Base-by-base conservation (phyloP, 1,140 invertebrate genomes). In the Archegozetes longisetosus region DNA sequence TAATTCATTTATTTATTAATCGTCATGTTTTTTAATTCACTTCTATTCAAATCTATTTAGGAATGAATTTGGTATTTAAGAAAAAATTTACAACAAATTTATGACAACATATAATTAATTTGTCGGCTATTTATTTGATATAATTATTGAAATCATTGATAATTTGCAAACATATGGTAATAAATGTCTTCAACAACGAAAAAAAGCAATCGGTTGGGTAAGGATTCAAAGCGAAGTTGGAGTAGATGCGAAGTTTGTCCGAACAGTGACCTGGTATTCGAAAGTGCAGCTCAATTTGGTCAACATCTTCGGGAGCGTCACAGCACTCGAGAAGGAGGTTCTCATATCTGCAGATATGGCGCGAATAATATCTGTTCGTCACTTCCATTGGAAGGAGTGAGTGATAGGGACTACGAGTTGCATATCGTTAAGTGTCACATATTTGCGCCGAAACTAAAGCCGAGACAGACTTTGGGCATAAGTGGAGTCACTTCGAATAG, bases 321-420 rank as follows among this genome's bases (percentile, higher is more conserved):
- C 68, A 89, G 86, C 70, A 82, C 83, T 4, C 81, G 82, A 66
- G 88, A 92, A 74, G 88, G 88, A 62, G 87, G 87, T 40, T 88
- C 87, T 4, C 87, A 82, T 72, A 80, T 91, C 12, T 93, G 88
- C 70, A 82, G 82, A 66, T 92, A 92, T 79, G 89, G 88, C 25
- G 81, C 84, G 67, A 91, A 92, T 74, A 81, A 79, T 20, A 84
- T 92, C 12, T 93, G 88, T 70, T 81, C 82, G 27, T 85, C 84
- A 53, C 72, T 92, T 60, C 88, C 88, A 2, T 74, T 90, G 68
- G 87, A 91, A 73, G 88, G 88, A 63, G 85, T 92, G 55, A 84
- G 82, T 64, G 86, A 88, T 73, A 79, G 82, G 51, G 88, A 91
- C 72, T 92, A 92, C 71, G 81, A 90, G 75, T 82, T 82, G 62